Percentiles rank a stretch among this genome's conserved stretches.
These are phyloP conservation scores for Eciton burchellii DNA, from an alignment of 1,140 invertebrate species.

Conservation along the genomic window DNA sequence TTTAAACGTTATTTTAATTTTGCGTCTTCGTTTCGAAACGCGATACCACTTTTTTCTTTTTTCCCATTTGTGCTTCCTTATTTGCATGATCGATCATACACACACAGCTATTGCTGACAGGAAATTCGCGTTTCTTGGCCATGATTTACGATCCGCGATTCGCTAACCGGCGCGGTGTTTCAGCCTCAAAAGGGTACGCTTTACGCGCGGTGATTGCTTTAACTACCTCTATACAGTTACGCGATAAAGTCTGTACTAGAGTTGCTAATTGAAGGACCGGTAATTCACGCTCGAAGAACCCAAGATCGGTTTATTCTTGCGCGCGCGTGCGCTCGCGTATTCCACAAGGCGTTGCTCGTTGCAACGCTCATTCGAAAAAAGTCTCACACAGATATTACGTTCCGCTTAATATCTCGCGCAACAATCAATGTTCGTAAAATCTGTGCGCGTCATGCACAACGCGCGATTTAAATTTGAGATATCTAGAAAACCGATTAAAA, in stretches of 20 bases:
- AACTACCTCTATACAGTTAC: conserved; percentile 57
- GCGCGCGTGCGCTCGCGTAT: background rate
- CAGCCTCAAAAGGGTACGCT: background rate
- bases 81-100: background rate
- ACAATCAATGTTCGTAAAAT: conserved; percentile 9
- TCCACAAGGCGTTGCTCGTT: background rate
- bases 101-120: conserved; percentile 20
- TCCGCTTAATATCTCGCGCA: background rate
- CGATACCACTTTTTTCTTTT: background rate
- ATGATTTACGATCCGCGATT: conserved; percentile 31
- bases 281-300: conserved; percentile 35
- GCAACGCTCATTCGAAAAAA: too few relatives aligned
- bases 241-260: conserved; percentile 16
- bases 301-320: conserved; percentile 7
- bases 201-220: conserved; percentile 50
- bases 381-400: background rate
- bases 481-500: background rate
- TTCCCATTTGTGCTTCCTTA: background rate
- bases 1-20: background rate
- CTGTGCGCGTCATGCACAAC: too few relatives aligned
- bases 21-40: background rate
- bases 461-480: background rate
- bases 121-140: conserved; percentile 9
- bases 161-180: background rate
- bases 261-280: conserved; percentile 39